phyloP scores from a whole-genome alignment of 2,888 invertebrate species.

The Diloba caeruleocephala region DNA sequence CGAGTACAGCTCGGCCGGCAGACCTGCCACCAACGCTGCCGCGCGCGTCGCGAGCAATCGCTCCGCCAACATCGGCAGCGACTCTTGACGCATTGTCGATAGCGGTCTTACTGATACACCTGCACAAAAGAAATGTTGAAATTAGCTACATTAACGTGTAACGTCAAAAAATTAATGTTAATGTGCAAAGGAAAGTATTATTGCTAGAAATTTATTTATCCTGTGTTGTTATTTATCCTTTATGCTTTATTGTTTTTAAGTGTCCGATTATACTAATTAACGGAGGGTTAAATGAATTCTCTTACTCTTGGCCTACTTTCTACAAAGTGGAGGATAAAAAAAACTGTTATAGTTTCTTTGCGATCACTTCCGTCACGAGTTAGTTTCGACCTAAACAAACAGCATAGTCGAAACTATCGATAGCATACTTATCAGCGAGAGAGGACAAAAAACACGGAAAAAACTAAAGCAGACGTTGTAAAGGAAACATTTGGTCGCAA shows the following conservation, averaged over 20 bases:
- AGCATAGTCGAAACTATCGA: slow-evolving; percentile 82
- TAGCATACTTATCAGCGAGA: slow-evolving; percentile 85
- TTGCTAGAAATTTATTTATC: no score
- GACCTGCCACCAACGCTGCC: slow-evolving; percentile 86
- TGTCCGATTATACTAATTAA: neutral
- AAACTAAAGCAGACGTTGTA: slow-evolving; percentile 81
- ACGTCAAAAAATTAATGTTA: neutral
- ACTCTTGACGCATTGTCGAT: slow-evolving; percentile 85
- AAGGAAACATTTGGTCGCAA: slow-evolving; percentile 89
- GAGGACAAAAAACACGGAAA: slow-evolving; percentile 81
- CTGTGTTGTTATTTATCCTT: no score
- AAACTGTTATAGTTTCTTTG: slow-evolving; percentile 49
- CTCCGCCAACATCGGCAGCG: slow-evolving; percentile 85
- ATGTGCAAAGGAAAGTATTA: no score
- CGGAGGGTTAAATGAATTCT: neutral
- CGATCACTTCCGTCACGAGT: slow-evolving; percentile 82
- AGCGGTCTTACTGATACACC: slow-evolving; percentile 87
- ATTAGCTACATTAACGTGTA: slow-evolving; percentile 3
- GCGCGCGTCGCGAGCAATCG: slow-evolving; percentile 88
- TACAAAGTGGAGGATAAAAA: slow-evolving; percentile 29
- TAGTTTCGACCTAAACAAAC: slow-evolving; percentile 84
- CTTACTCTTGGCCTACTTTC: slow-evolving; percentile 23
- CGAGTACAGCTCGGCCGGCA: slow-evolving; percentile 91
- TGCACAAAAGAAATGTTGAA: slow-evolving; percentile 55
- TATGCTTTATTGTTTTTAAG: neutral